These are phyloP conservation scores for Pogonomyrmex californicus DNA, from an alignment of 1,140 invertebrate genomes.

Conservation along the genomic window DNA sequence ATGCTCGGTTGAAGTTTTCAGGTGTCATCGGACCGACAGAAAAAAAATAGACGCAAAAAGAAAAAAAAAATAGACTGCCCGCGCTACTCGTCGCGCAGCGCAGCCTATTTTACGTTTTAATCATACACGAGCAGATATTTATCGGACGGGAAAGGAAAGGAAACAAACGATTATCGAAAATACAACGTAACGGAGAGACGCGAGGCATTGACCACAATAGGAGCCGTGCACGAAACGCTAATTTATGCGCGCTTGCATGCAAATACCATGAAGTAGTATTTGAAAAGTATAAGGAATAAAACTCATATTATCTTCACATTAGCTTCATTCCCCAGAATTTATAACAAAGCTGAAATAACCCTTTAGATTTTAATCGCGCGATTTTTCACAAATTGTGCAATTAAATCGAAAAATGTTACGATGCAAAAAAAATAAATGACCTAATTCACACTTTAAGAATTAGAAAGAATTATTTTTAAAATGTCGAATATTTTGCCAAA, in stretches of 20 bases:
- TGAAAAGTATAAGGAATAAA: neutral
- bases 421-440: too few species aligned
- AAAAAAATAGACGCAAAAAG: conserved; percentile 14
- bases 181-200: neutral
- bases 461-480: neutral
- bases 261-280: neutral
- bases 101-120: conserved; percentile 2
- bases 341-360: neutral
- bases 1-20: conserved; percentile 40
- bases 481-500: neutral
- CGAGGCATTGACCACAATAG: conserved; percentile 41
- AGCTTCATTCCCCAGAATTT: neutral
- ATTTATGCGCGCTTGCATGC: neutral
- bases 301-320: neutral
- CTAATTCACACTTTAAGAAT: neutral
- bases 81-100: neutral
- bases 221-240: neutral
- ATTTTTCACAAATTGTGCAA: neutral
- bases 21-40: conserved; percentile 42
- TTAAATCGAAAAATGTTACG: neutral
- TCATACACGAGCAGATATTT: neutral
- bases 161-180: conserved; percentile 36
- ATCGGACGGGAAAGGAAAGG: conserved; percentile 3
- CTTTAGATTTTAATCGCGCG: neutral
- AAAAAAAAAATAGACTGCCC: neutral